Conservation (phyloP, 2,113 vertebrate species). For the Onychorhynchus coronatus region DNA sequence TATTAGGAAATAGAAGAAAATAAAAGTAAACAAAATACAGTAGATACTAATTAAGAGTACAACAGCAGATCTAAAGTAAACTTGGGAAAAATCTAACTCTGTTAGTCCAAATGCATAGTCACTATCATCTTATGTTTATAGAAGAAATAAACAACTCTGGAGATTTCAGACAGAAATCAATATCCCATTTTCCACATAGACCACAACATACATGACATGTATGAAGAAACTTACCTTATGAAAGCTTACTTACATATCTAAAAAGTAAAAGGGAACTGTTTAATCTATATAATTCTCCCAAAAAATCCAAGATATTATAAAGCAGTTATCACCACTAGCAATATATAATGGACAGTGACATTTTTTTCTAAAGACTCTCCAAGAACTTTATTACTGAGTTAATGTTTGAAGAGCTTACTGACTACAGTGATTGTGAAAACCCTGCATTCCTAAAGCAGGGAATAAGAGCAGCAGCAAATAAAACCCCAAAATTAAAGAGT, state of each 20-base stretch:
- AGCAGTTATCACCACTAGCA: background rate
- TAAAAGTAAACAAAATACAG: background rate
- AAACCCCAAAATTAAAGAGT: background rate
- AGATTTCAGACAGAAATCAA: background rate
- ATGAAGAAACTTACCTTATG: background rate
- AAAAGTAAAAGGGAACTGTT: background rate
- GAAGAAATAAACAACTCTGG: background rate
- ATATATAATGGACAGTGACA: background rate
- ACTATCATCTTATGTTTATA: background rate
- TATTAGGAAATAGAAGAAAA: background rate
- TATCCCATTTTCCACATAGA: background rate
- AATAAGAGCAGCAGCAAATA: background rate
- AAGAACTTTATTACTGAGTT: background rate
- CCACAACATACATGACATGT: background rate
- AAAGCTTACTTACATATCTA: background rate
- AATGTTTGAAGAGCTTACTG: background rate
- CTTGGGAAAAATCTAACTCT: background rate
- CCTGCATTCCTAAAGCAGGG: background rate
- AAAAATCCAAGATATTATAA: background rate
- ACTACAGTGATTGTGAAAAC: background rate
- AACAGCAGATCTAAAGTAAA: background rate
- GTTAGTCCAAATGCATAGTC: background rate
- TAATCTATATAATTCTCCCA: background rate
- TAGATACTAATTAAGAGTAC: background rate
- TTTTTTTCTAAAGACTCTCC: background rate